A percentile compares a stretch with the other conserved stretches of the same genome.
Evolutionary conservation across 2,888 invertebrate species (phyloP).

Genomic region (Drosophila yooni): DNA sequence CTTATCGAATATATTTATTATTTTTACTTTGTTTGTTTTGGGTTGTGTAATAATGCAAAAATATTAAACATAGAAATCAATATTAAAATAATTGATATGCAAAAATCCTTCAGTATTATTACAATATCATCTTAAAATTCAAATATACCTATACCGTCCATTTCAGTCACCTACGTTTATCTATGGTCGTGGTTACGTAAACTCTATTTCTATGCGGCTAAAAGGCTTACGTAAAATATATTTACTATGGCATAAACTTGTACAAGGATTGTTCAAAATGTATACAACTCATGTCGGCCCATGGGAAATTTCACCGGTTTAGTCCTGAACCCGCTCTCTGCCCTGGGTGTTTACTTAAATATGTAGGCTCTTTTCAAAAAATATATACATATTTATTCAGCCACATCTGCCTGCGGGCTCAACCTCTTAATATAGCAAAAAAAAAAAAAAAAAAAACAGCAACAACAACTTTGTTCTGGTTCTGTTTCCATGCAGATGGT

Average conservation of each 20-base stretch:
- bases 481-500: constrained; percentile 12
- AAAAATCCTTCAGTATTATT: not conserved
- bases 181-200: not conserved
- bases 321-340: constrained; percentile 6
- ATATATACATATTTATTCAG: constrained; percentile 14
- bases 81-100: not conserved
- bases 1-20: not conserved
- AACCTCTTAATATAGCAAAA: constrained; percentile 16
- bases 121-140: not conserved
- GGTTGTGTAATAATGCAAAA: not conserved
- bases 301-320: constrained; percentile 32
- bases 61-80: not conserved
- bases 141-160: not conserved
- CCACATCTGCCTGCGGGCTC: constrained; percentile 16
- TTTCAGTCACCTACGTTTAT: not conserved
- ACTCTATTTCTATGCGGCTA: not conserved
- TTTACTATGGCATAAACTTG: constrained; percentile 14
- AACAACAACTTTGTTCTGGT: constrained; percentile 39
- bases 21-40: not conserved
- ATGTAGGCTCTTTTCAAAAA: constrained; percentile 21
- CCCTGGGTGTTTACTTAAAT: constrained; percentile 25
- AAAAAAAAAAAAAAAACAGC: constrained; percentile 20
- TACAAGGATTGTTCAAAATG: constrained; percentile 22
- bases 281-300: constrained; percentile 16
- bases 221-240: constrained; percentile 10